Evolutionary conservation across 2,888 invertebrate species (phyloP), one percentile per base, ranked within the genome.

Genomic region (Pocota personata): DNA sequence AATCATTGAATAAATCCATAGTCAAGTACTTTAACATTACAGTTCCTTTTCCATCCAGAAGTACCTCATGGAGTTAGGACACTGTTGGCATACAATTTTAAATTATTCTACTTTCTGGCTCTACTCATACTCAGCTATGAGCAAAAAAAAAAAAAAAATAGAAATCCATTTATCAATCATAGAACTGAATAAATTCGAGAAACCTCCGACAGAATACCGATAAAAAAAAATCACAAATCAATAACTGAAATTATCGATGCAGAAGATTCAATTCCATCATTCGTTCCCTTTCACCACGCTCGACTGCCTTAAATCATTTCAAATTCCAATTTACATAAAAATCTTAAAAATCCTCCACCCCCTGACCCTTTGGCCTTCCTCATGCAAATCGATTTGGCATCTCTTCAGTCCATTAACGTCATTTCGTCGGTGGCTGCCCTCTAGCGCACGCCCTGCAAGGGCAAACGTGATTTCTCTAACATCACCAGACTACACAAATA

Each of bases 231-330:
- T 6, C 66, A 27, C 46, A 76, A 82, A 78, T 82, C 82, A 72
- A 82, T 82, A 78, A 48, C 46, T 78, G 48, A 66, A 78, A 55
- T 69, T 67, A 78, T 67, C 55, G 73, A 73, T 78, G 83, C 83
- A 69, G 73, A 83, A 83, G 62, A 83, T 83, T 83, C 72, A 78
- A 83, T 78, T 78, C 73, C 62, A 72, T 83, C 82, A 72, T 66
- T 52, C 46, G 43, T 52, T 73, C 64, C 50, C 69, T 67, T 62
- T 78, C 46, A 27, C 2, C 55, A 73, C 67, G 73, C 78, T 78
- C 37, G 60, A 62, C 27, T 83, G 69, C 83, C 55, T 55, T 62
- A 69, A 78, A 78, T 83, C 78, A 78, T 83, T 83, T 78, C 60
- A 35, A 83, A 67, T 77, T 46, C 60, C n/a, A 55, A 78, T 83